Conservation (phyloP, 2,113 vertebrate species). For the Mirza zaza region DNA sequence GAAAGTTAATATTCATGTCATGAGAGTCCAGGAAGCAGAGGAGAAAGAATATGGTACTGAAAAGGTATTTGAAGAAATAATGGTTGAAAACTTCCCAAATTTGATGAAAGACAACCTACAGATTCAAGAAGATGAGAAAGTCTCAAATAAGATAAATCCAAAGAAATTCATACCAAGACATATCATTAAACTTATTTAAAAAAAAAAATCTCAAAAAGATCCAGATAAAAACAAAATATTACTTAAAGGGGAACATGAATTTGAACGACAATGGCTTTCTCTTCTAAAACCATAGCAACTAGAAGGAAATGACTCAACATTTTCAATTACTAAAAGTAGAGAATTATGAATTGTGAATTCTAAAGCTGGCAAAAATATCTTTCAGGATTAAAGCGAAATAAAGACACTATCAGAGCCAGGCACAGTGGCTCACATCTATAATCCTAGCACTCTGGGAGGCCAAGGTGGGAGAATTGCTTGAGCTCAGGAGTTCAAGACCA, state of each 20-base stretch:
- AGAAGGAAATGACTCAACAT: background rate
- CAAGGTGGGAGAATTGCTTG: too few species aligned
- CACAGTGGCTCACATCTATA: too few species aligned
- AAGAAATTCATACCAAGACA: background rate
- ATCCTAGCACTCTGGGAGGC: too few species aligned
- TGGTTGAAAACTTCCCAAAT: background rate
- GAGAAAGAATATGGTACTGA: background rate
- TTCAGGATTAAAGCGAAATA: background rate
- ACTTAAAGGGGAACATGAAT: background rate
- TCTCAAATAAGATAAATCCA: background rate
- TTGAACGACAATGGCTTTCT: background rate
- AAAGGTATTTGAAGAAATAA: background rate
- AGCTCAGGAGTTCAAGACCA: too few species aligned
- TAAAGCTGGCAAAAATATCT: background rate
- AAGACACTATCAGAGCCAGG: background rate
- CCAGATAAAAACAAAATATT: background rate
- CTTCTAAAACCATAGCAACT: conserved; percentile 21
- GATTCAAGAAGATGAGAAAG: background rate
- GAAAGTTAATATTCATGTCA: background rate
- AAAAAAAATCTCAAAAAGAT: background rate
- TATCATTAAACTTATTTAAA: background rate
- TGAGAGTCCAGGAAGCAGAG: background rate
- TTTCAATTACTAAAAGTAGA: background rate
- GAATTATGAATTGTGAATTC: background rate
- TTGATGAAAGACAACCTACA: background rate